These are phyloP conservation scores for Drosophila histrio DNA, from an alignment of 2,888 invertebrate genomes.

Conservation along the genomic window DNA sequence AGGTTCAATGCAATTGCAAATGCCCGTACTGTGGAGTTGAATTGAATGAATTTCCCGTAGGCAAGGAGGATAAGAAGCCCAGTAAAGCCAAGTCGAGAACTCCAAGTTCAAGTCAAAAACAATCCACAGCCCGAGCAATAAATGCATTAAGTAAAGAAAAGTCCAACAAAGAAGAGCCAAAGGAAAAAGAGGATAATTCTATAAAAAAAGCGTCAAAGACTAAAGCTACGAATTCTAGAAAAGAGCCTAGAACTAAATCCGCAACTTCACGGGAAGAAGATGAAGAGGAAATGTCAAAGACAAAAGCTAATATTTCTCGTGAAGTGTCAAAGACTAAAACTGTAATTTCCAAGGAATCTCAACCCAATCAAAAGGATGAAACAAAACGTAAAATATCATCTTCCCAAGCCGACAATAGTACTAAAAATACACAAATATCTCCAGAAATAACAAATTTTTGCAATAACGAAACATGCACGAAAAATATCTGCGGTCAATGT, in stretches of 20 bases:
- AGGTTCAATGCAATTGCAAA: neutral
- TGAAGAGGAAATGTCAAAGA: neutral
- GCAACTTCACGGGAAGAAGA: neutral
- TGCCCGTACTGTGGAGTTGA: neutral
- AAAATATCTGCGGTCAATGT: neutral
- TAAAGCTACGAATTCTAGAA: neutral
- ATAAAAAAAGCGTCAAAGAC: neutral
- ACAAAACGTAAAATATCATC: neutral
- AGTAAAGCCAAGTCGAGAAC: neutral
- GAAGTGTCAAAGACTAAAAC: neutral
- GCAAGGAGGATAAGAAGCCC: neutral
- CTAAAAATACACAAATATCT: neutral
- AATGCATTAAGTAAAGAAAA: neutral
- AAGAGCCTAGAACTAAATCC: neutral
- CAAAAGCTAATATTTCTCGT: neutral
- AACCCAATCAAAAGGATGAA: neutral
- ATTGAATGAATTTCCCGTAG: neutral
- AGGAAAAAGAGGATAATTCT: neutral
- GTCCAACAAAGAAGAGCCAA: neutral
- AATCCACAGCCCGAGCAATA: neutral
- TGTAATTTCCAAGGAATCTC: neutral
- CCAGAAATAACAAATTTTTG: neutral
- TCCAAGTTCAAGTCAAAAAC: neutral
- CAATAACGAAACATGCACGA: neutral
- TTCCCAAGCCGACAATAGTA: neutral